Evolutionary conservation across 1,140 invertebrate species (phyloP), one percentile per base, ranked within the genome.

Genomic region (Drosophila kanapiae): DNA sequence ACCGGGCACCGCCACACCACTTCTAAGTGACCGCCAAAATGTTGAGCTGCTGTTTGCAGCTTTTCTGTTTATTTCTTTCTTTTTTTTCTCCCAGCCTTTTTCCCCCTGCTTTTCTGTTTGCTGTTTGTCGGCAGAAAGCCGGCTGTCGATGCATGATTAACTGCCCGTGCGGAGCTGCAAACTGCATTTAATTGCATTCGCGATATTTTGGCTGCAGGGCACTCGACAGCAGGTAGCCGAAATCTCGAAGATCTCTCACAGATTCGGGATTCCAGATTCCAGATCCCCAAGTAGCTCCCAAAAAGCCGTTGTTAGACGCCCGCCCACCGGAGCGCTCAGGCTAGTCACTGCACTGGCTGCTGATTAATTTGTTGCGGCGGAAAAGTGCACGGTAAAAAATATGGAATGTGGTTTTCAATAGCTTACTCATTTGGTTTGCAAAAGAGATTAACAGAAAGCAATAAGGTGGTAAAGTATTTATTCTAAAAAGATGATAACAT

Each of bases 111-210:
- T 53, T 13, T 13, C 49, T 53, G 49, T 53, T 35, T 53, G 49
- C 49, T 53, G 49, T 53, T 61, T 62, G 62, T 57, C 62, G 62
- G 62, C 62, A 64, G 62, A 64, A 48, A 71, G 53, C 54, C 67
- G 69, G 85, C 87, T 90, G 85, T 90, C 85, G 85, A 85, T 90
- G 82, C 85, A 90, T 90, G 85, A 90, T 90, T 90, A 90, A 90
- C 85, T 84, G 85, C 85, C 69, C 83, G 75, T 72, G 37, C 70
- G 16, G 61, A 80, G 29, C 53, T 11, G 53, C 67, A 72, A 72
- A 72, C 78, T 82, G 76, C 83, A 87, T 87, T 87, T 87, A 87
- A 87, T 87, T 87, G 83, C 83, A 84, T 48, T 62, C 38, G 42
- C 77, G 76, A 60, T 76, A 33, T 79, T 76, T 68, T 57, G 65